Base-by-base conservation (phyloP, 2,113 vertebrate genomes). In the Bujurquina vittata region DNA sequence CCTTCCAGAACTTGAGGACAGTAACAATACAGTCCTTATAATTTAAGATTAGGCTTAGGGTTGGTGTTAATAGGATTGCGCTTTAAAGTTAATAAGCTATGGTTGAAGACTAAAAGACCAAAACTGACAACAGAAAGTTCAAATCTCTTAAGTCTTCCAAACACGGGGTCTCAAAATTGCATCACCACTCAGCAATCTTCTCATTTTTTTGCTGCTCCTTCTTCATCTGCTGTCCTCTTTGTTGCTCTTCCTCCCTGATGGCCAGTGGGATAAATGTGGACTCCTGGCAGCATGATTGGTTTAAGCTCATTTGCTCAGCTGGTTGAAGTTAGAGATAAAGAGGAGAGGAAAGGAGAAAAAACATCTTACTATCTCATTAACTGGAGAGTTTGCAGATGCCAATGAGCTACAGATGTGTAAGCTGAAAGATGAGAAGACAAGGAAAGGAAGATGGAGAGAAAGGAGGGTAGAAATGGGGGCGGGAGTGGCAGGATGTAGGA, bases 331-430 rank as follows among this genome's bases (percentile, higher is more conserved):
- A 10, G 23, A 80, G 61, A 78, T 22, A 33, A 31, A n/a, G 65
- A 72, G 26, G 26, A 29, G 17, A 52, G 26, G 26, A 72, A 52
- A 33, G 20, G 56, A 88, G 63, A 79, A 63, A 73, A 85, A 82
- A 81, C 61, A 81, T 91, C 84, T 91, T 84, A 87, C 83, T 77
- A 81, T 93, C 87, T 94, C 79, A 89, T 93, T 94, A 94, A 90
- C 88, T 90, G 86, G 85, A 87, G 77, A 80, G 77, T 79, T 81
- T 84, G 83, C 91, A 92, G 89, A 93, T 93, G 90, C 83, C 91
- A 84, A 69, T 22, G 18, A 72, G 92, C 93, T 91, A 82, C 88
- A 91, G 87, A 91, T 89, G 84, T 84, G 75, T 83, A 84, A 87
- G 83, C 87, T 82, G 83, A 92, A 73, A 77, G 79, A 91, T 78